These are phyloP conservation scores for Poeciliopsis turneri DNA, from an alignment of 2,797 vertebrate genomes.

Conservation along the genomic window DNA sequence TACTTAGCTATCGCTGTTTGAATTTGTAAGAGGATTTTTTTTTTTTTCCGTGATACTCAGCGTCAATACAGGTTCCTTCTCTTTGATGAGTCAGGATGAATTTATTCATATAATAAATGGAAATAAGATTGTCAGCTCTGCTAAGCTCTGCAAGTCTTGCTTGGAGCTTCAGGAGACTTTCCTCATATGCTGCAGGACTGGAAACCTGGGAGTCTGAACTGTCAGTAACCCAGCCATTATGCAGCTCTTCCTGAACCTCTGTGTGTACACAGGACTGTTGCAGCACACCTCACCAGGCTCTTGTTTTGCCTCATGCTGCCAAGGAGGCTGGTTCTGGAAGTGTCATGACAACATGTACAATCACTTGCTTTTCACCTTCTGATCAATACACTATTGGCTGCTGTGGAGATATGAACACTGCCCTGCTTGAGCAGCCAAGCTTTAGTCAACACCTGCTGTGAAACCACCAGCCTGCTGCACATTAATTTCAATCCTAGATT, in stretches of 20 bases:
- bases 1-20: conserved; percentile 21
- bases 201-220: conserved; percentile 60
- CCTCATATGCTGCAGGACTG: conserved; percentile 30
- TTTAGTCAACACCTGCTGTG: conserved; percentile 20
- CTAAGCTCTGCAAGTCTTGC: conserved; percentile 41
- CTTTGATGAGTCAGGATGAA: conserved; percentile 68
- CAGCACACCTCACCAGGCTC: conserved; percentile 48
- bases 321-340: conserved; percentile 47
- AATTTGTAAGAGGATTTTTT: conserved; percentile 17
- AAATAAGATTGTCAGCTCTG: conserved; percentile 60
- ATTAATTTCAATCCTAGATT: conserved; percentile 21
- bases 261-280: conserved; percentile 29
- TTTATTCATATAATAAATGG: conserved; percentile 62
- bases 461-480: neutral
- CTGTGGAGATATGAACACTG: conserved; percentile 27
- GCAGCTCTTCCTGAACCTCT: conserved; percentile 42
- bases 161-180: conserved; percentile 36
- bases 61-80: conserved; percentile 53
- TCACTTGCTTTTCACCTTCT: conserved; percentile 33
- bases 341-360: conserved; percentile 51
- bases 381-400: conserved; percentile 50
- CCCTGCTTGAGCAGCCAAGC: conserved; percentile 16
- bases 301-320: conserved; percentile 51
- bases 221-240: conserved; percentile 50
- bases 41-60: conserved; percentile 26